Base-by-base conservation (phyloP, 2,888 invertebrate species). In the Diarsia dahlii region DNA sequence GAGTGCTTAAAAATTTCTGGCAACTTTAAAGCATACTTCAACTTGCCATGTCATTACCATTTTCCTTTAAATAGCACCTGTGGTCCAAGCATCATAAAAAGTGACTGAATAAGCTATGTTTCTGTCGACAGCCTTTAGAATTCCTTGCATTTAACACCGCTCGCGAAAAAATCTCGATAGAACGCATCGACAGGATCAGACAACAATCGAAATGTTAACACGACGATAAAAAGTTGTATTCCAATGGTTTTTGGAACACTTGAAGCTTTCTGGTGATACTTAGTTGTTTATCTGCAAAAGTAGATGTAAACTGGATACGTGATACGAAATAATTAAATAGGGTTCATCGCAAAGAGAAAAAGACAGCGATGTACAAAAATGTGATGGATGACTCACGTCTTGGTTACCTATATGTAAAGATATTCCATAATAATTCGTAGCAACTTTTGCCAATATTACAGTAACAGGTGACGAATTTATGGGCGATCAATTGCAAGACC, bases 191-290 rank as follows among this genome's bases (percentile, higher is more conserved):
- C 89, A 87, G 90, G 87, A 89, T 90, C 90, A 89, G 94, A 95
- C 94, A 94, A 95, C 94, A 95, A 95, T 95, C 95, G 95, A 93
- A 94, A 93, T 93, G 93, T 92, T 92, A 93, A 93, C 93, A 94
- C 90, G 86, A 89, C 83, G 89, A 92, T 85, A 94, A 93, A 91
- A 91, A 90, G 74, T 78, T 80, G 85, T 88, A 83, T 88, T 83
- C 65, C 76, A 70, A 78, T 85, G 69, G 72, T 66, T 71, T 75
- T 86, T 85, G 54, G 64, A 70, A 82, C 88, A 84, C 80, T 82
- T 76, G 80, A 74, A 79, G 74, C 74, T 74, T 79, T 84, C 23
- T 63, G 64, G 72, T 70, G 48, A 81, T 77, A 66, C 56, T 74
- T 69, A 74, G 78, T 60, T 83, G 71, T 81, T 64, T 71, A 80